A percentile compares a stretch with the other conserved stretches of the same genome.
These are phyloP conservation scores for Cheumatopsyche charites DNA, from an alignment of 1,140 invertebrate species.

Conservation along the genomic window DNA sequence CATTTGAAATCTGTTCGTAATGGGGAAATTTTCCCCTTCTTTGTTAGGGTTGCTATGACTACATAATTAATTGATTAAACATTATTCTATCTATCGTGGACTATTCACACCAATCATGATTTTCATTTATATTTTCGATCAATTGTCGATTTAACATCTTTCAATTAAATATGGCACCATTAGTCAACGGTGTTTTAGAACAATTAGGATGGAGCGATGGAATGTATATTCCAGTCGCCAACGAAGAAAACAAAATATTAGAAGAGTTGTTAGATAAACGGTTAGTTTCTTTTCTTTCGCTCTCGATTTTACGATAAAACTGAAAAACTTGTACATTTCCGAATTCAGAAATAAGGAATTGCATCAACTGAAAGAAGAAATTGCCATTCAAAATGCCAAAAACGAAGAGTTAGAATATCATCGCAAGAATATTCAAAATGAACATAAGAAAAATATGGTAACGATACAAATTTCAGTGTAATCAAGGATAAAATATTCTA, in stretches of 20 bases:
- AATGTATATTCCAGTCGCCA: constrained; percentile 74
- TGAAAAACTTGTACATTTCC: no score
- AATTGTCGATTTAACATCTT: no score
- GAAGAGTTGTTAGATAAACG: constrained; percentile 60
- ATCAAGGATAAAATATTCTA: no score
- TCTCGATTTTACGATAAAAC: constrained; percentile 23
- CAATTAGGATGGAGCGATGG: constrained; percentile 74
- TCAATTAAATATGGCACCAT: constrained; percentile 19
- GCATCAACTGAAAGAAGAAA: constrained; percentile 55
- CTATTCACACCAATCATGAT: no score
- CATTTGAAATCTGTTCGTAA: no score
- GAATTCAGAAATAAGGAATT: constrained; percentile 60
- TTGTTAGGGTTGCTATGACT: no score
- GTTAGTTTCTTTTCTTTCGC: constrained; percentile 50
- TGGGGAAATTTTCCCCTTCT: no score
- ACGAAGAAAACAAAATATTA: constrained; percentile 70
- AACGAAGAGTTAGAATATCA: constrained; percentile 61
- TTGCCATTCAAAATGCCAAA: constrained; percentile 55
- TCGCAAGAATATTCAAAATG: constrained; percentile 60
- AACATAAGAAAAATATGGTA: constrained; percentile 65
- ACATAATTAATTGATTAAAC: no score
- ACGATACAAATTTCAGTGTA: not conserved
- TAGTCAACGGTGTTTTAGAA: constrained; percentile 64
- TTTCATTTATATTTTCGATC: no score
- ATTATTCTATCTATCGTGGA: no score